Evolutionary conservation across 2,797 vertebrate genomes (phyloP).

Genomic region (Rhyacichthys aspro): DNA sequence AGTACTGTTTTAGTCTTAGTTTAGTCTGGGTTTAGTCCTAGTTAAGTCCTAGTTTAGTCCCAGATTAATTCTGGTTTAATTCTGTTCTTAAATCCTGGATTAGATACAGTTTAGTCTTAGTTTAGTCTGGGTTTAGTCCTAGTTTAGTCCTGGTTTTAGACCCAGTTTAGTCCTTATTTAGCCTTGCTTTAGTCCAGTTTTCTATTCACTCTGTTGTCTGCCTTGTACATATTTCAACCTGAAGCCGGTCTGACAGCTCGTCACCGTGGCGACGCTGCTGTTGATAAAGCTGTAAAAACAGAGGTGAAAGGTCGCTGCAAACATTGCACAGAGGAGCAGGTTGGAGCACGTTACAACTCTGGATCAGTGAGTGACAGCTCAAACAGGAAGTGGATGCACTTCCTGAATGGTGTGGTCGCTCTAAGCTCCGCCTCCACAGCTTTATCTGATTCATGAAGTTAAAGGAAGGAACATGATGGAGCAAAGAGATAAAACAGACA

Average conservation of each 20-base stretch:
- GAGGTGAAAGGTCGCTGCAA: constrained; percentile 34
- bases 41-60: too few species aligned
- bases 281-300: background rate
- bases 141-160: too few species aligned
- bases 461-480: constrained; percentile 27
- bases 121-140: too few species aligned
- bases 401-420: constrained; percentile 50
- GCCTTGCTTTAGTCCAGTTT: too few species aligned
- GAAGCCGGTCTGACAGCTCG: background rate
- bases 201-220: constrained; percentile 2
- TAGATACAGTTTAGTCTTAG: too few species aligned
- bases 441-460: constrained; percentile 52
- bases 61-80: too few species aligned
- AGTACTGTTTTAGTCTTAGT: too few species aligned
- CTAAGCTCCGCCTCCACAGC: constrained; percentile 40
- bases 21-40: too few species aligned
- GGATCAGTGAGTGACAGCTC: constrained; percentile 49
- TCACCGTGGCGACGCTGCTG: background rate
- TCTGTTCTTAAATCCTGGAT: too few species aligned
- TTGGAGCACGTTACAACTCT: constrained; percentile 37
- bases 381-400: constrained; percentile 64
- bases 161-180: too few species aligned
- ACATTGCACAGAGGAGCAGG: constrained; percentile 20
- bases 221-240: background rate
- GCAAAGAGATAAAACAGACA: background rate